Evolutionary conservation across 2,797 vertebrate species (phyloP).

Genomic region (Decapterus maruadsi): DNA sequence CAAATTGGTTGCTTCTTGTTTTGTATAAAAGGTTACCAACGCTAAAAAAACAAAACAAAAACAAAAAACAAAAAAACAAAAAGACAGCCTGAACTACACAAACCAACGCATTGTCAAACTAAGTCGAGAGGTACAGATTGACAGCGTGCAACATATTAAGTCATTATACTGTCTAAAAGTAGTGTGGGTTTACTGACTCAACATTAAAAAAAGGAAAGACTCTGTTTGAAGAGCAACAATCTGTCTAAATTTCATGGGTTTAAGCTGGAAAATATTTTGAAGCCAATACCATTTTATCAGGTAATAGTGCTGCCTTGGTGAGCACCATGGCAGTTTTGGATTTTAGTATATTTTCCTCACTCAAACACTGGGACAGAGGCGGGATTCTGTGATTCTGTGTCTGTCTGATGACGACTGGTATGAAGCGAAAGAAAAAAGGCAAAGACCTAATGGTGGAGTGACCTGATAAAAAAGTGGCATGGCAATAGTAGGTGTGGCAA

Average conservation of each 20-base stretch:
- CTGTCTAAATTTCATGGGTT: constrained; percentile 3
- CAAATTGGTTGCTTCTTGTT: constrained; percentile 19
- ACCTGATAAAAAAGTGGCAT: constrained; percentile 87
- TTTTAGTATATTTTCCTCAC: neutral
- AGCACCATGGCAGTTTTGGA: neutral
- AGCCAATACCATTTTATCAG: constrained; percentile 70
- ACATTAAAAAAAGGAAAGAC: neutral
- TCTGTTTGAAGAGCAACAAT: constrained; percentile 5
- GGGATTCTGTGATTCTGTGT: constrained; percentile 8
- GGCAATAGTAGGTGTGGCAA: constrained; percentile 97
- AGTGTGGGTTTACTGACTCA: constrained; percentile 22
- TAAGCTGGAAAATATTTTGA: constrained; percentile 26
- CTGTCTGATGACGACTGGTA: constrained; percentile 6
- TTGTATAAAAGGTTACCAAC: neutral
- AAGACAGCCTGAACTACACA: constrained; percentile 12
- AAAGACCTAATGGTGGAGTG: constrained; percentile 74
- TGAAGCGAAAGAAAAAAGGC: constrained; percentile 18
- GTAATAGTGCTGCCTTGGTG: constrained; percentile 28
- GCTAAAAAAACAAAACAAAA: neutral
- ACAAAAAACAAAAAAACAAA: neutral
- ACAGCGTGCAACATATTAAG: constrained; percentile 12
- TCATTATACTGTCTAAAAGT: constrained; percentile 6
- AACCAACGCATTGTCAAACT: neutral
- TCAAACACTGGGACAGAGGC: constrained; percentile 15
- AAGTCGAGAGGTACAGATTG: constrained; percentile 15